Evolutionary conservation across 92 coral and sea anemone genomes (phyloP), one percentile per base, ranked within the genome.

Genomic region (Zoanthus gigantus): DNA sequence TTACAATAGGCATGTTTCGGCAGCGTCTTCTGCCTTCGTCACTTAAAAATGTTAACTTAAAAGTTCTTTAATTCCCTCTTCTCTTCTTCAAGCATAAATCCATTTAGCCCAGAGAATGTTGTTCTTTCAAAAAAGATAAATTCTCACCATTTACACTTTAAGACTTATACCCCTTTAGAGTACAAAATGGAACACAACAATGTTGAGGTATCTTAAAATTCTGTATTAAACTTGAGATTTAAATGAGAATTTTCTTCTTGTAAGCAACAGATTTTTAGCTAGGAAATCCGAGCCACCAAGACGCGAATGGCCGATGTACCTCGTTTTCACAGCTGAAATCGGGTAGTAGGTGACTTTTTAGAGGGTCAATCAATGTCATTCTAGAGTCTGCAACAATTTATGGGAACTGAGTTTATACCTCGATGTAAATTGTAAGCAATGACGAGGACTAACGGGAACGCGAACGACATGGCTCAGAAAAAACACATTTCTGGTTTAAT

Each of bases 111-210:
- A 6, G 56, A 50, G 58, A 53, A 14, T 53, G 58, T 53, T 53
- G 58, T 53, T 1, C 58, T 53, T 53, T 53, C 12, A 53, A 53
- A 53, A 2, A 53, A 53, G 4, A 53, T 7, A 53, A 2, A 9
- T 53, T 53, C 1, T 7, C 10, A 2, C 58, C 58, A 53, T 53
- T 53, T 58, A 0, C 66, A 58, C 11, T 58, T 23, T 23, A 23
- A 23, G 23, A 23, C 66, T n/a, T 58, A 14, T 14, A 58, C 18
- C 18, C 66, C 66, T 58, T 58, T 58, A 13, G n/a, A 58, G 66
- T 58, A 58, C 66, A 14, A 58, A 58, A 58, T 58, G 66, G 66
- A 58, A 58, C 66, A 58, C 66, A 58, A 58, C 66, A 58, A 58
- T 58, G 66, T 14, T 58, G n/a, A 58, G 66, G 66, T 15, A 58